Conservation (phyloP, 2,113 vertebrate species). For the Hipposideros armiger region DNA sequence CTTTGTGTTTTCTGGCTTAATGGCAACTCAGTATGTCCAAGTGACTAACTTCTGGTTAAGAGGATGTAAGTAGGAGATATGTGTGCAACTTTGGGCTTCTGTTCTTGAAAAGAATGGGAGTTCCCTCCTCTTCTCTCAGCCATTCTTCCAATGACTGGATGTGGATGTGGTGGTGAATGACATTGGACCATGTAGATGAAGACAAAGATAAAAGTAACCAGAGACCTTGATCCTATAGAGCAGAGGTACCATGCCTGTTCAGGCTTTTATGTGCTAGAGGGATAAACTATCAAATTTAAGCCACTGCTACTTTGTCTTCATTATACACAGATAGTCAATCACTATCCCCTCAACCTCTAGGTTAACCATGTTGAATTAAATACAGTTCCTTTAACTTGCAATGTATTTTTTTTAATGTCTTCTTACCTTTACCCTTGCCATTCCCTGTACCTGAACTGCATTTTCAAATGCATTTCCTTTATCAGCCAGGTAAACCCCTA, state of each 20-base stretch:
- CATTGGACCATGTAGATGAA: not conserved
- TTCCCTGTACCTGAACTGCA: not conserved
- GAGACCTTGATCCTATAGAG: not conserved
- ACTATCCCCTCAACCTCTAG: not conserved
- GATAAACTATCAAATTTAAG: not conserved
- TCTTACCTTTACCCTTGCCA: not conserved
- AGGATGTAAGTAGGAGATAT: not conserved
- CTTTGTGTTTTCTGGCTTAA: not conserved
- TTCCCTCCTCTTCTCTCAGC: not conserved
- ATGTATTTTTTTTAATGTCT: not conserved
- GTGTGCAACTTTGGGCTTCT: not conserved
- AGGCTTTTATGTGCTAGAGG: not conserved
- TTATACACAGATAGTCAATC: not conserved
- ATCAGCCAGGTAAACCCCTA: not conserved
- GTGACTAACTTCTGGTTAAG: not conserved
- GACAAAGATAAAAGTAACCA: not conserved
- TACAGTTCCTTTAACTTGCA: not conserved
- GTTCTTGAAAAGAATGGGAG: not conserved
- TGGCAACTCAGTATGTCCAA: not conserved
- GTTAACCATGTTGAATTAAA: not conserved
- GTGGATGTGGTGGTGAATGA: not conserved
- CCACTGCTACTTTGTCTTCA: not conserved
- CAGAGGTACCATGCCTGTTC: not conserved
- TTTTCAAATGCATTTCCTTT: conserved; percentile 44
- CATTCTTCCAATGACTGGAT: not conserved